Conservation (phyloP, 2,888 invertebrate species). For the Adelphocoris suturalis region DNA sequence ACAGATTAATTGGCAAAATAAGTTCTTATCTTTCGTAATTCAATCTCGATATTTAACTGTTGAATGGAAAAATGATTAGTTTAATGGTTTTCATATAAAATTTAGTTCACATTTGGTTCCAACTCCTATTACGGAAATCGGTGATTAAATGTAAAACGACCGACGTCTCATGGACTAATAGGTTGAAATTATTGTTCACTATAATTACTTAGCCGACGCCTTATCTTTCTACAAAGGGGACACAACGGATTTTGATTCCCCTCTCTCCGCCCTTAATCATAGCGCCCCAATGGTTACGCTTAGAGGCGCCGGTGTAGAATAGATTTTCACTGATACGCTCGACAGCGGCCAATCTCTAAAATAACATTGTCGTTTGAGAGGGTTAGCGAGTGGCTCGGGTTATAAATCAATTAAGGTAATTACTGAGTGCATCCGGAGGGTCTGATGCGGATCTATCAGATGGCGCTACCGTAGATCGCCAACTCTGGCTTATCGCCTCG, state of each 20-base stretch:
- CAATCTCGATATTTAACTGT: too few species aligned
- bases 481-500: not conserved
- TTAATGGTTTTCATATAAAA: not conserved
- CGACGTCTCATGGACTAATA: not conserved
- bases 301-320: not conserved
- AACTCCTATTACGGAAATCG: not conserved
- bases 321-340: conserved; percentile 23
- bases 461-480: not conserved
- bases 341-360: conserved; percentile 42
- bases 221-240: conserved; percentile 27
- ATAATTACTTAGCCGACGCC: conserved; percentile 37
- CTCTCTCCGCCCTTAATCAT: not conserved
- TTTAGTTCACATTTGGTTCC: not conserved
- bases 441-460: conserved; percentile 9
- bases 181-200: conserved; percentile 12
- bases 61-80: not conserved
- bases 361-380: conserved; percentile 43
- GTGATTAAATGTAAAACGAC: not conserved
- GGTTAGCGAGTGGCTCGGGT: conserved; percentile 40
- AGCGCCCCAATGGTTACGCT: conserved; percentile 12
- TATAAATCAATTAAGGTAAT: conserved; percentile 63
- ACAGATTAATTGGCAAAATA: too few species aligned
- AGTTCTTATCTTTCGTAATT: too few species aligned
- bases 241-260: conserved; percentile 1
- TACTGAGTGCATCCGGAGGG: conserved; percentile 47